Evolutionary conservation across 2,113 vertebrate genomes (phyloP).

Genomic region (mouse (Mus musculus)): DNA sequence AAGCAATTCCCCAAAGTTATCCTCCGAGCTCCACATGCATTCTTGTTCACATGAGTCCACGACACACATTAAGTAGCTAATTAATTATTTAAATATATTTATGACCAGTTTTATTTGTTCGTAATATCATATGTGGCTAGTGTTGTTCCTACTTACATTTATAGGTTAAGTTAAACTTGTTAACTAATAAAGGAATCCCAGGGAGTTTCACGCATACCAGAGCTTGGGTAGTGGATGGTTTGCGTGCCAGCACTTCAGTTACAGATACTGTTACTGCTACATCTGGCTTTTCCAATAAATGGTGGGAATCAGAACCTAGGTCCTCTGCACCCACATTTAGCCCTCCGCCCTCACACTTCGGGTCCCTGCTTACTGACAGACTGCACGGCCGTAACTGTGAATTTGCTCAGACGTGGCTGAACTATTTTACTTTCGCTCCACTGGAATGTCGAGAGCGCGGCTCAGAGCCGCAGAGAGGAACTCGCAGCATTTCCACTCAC

Average conservation of each 20-base stretch:
- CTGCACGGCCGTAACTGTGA: not conserved
- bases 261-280: not conserved
- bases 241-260: not conserved
- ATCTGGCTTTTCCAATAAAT: not conserved
- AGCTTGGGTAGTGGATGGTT: accelerated
- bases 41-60: not conserved
- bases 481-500: not conserved
- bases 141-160: not conserved
- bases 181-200: not conserved
- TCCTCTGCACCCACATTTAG: not conserved
- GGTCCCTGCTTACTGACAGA: not conserved
- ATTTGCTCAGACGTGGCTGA: not conserved
- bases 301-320: not conserved
- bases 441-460: not conserved
- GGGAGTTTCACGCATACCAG: not conserved
- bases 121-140: not conserved
- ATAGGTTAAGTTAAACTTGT: not conserved
- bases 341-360: not conserved
- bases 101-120: not conserved
- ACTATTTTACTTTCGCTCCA: not conserved
- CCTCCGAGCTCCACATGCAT: not conserved
- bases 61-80: not conserved
- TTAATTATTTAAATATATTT: not conserved
- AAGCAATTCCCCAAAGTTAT: not conserved
- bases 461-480: not conserved